phyloP scores from a whole-genome alignment of 2,113 vertebrate genomes.

The Poeciliopsis occidentalis region DNA sequence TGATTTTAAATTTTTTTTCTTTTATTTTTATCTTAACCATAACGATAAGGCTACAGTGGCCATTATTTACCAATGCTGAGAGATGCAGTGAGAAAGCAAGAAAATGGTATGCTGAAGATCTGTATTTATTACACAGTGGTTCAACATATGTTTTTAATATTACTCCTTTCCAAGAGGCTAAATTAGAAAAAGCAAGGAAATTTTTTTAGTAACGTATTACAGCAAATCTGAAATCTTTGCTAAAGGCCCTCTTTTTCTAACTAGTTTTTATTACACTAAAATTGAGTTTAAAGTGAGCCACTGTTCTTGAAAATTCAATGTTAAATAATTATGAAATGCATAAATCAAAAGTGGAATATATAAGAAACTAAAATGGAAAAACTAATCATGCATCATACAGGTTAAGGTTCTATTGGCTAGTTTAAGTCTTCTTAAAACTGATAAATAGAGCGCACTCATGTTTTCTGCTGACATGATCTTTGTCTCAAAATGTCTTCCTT shows the following conservation, averaged over 20 bases:
- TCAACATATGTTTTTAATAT: not conserved
- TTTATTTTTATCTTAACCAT: conserved; percentile 36
- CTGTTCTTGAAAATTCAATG: no score
- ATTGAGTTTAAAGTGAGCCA: no score
- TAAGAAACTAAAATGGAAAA: no score
- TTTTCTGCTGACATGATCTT: not conserved
- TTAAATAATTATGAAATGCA: no score
- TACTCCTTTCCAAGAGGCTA: not conserved
- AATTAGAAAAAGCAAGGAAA: not conserved
- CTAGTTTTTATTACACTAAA: no score
- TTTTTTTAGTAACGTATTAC: not conserved
- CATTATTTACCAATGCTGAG: conserved; percentile 20
- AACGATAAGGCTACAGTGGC: conserved; percentile 31
- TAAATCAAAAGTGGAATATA: no score
- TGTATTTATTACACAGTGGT: conserved; percentile 7
- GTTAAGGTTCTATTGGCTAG: no score
- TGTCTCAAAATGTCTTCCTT: not conserved
- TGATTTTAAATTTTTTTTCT: conserved; percentile 38
- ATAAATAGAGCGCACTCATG: not conserved
- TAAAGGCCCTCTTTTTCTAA: not conserved
- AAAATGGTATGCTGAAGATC: not conserved
- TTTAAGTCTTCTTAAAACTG: no score
- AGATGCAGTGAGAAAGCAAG: not conserved
- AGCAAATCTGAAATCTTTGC: not conserved
- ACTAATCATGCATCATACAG: no score